Percentiles rank a stretch among this genome's conserved stretches.
Conservation (phyloP, 2,797 vertebrate species). For the Babyrousa celebensis region DNA sequence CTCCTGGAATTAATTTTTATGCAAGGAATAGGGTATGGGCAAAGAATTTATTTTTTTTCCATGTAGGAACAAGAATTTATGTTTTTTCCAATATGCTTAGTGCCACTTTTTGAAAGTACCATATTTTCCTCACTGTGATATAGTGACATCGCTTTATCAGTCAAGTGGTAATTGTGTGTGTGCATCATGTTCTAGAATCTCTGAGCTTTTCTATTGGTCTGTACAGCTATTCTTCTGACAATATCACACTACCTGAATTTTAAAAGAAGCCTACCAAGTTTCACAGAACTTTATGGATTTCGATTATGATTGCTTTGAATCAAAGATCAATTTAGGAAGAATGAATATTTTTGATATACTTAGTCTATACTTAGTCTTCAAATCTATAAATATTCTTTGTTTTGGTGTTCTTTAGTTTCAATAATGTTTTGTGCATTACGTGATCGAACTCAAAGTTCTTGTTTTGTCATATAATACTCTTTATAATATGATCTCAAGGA, state of each 20-base stretch:
- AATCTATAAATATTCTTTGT: neutral
- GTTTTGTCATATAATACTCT: neutral
- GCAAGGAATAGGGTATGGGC: neutral
- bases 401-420: neutral
- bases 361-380: neutral
- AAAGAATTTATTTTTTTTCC: neutral
- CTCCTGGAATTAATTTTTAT: constrained; percentile 44
- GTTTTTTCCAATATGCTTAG: neutral
- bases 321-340: neutral
- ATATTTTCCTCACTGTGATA: neutral
- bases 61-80: neutral
- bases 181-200: neutral
- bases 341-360: constrained; percentile 38
- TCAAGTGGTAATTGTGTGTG: neutral
- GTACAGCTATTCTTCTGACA: neutral
- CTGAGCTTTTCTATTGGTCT: neutral
- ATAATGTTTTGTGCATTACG: neutral
- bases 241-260: neutral
- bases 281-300: neutral
- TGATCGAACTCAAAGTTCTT: neutral
- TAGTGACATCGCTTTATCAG: neutral
- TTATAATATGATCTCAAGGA: neutral
- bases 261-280: neutral
- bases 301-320: neutral
- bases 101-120: neutral